Conservation (phyloP, 2,797 vertebrate species). For the Labeo calbasu region DNA sequence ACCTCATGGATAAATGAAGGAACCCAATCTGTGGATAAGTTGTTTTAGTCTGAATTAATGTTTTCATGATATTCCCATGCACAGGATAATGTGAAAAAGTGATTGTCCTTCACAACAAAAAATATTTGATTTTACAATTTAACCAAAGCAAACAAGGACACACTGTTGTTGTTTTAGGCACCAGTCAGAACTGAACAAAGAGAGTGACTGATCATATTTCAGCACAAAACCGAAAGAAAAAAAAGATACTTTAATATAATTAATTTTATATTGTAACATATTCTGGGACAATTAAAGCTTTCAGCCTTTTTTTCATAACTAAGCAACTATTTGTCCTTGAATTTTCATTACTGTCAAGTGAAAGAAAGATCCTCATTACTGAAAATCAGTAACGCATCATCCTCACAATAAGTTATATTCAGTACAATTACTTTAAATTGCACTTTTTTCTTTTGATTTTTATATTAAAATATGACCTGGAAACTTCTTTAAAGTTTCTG, state of each 20-base stretch:
- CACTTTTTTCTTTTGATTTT: neutral
- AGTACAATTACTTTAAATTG: neutral
- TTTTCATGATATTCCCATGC: neutral
- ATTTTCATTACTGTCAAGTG: neutral
- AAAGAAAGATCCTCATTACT: neutral
- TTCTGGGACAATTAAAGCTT: neutral
- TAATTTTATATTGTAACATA: neutral
- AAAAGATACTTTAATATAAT: neutral
- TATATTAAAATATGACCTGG: neutral
- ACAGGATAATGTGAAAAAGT: neutral
- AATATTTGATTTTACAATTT: neutral
- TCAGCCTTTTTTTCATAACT: neutral
- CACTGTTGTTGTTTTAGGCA: neutral
- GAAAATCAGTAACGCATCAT: neutral
- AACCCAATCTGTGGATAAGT: neutral
- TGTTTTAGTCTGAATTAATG: neutral
- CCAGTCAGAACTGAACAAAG: neutral
- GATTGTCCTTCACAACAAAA: conserved; percentile 27
- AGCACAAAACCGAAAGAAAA: neutral
- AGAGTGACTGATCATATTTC: neutral
- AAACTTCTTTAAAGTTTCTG: neutral
- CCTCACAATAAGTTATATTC: neutral
- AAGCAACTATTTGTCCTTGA: neutral
- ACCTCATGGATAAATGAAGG: neutral
- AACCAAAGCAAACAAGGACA: neutral